Conservation (phyloP, 2,113 vertebrate species). For the Capricornis sumatraensis region DNA sequence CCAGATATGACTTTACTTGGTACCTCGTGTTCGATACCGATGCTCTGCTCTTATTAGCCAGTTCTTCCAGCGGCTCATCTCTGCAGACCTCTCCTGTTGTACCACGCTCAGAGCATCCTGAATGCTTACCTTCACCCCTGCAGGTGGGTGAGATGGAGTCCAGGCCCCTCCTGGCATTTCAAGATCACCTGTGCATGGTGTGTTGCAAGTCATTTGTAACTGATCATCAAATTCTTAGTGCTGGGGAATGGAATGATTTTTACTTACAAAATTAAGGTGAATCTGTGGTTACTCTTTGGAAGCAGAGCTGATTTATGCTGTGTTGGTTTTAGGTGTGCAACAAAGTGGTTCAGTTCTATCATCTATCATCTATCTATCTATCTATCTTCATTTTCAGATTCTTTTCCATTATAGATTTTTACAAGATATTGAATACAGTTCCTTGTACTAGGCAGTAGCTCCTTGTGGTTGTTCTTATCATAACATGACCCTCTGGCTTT, state of each 20-base stretch:
- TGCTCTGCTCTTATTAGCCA: neutral
- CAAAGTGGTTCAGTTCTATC: neutral
- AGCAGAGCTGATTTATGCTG: neutral
- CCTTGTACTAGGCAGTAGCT: neutral
- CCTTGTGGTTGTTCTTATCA: too few species aligned
- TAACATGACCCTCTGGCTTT: too few species aligned
- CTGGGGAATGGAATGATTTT: neutral
- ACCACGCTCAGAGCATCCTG: too few species aligned
- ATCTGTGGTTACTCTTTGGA: neutral
- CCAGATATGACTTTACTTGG: neutral
- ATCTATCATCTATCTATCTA: neutral
- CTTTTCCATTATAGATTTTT: neutral
- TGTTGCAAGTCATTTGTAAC: neutral
- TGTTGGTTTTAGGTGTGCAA: neutral
- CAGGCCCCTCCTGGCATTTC: neutral
- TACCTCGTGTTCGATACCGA: fast-evolving
- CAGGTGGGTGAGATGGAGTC: neutral
- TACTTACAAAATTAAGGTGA: neutral
- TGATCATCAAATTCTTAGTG: neutral
- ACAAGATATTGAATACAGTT: neutral
- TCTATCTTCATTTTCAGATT: neutral
- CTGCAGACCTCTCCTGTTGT: neutral
- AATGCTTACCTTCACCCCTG: neutral
- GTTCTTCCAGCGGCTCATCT: neutral
- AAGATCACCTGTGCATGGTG: neutral